These are phyloP conservation scores for Scaptodrosophila lebanonensis DNA, from an alignment of 1,140 invertebrate species.

Conservation along the genomic window DNA sequence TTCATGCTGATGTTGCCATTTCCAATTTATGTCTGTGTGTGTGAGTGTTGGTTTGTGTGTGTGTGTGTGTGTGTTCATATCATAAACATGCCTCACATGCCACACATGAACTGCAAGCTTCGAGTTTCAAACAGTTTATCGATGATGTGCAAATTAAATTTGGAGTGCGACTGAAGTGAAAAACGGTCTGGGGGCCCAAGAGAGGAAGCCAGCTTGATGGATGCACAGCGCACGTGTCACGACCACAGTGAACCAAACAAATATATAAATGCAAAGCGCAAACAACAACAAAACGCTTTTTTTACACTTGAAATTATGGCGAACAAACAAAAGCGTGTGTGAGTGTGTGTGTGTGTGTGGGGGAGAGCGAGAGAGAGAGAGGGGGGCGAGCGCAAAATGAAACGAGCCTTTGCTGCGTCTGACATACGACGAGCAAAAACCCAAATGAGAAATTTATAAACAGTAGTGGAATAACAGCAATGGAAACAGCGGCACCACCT, in stretches of 20 bases:
- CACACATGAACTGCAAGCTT: background rate
- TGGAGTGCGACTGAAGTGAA: constrained; percentile 23
- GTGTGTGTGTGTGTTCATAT: too few species aligned
- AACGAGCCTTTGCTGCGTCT: too few species aligned
- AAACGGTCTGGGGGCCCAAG: background rate
- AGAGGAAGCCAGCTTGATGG: constrained; percentile 40
- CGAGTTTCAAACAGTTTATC: constrained; percentile 43
- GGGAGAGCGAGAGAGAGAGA: too few species aligned
- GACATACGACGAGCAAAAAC: too few species aligned
- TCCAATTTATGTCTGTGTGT: too few species aligned
- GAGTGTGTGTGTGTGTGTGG: too few species aligned
- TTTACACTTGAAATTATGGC: constrained; percentile 63
- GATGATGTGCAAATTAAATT: constrained; percentile 71
- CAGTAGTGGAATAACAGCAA: constrained; percentile 28
- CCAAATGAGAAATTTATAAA: constrained; percentile 39
- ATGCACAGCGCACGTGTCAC: constrained; percentile 57
- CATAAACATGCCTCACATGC: constrained; percentile 40
- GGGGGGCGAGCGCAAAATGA: too few species aligned
- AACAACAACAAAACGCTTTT: too few species aligned
- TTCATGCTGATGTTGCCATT: too few species aligned
- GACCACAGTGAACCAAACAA: constrained; percentile 48
- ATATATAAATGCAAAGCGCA: too few species aligned
- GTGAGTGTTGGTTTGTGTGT: too few species aligned
- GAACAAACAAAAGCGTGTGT: constrained; percentile 8
- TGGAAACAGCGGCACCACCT: constrained; percentile 13